phyloP scores from a whole-genome alignment of 1,140 invertebrate species.

The Antheraea mylitta region DNA sequence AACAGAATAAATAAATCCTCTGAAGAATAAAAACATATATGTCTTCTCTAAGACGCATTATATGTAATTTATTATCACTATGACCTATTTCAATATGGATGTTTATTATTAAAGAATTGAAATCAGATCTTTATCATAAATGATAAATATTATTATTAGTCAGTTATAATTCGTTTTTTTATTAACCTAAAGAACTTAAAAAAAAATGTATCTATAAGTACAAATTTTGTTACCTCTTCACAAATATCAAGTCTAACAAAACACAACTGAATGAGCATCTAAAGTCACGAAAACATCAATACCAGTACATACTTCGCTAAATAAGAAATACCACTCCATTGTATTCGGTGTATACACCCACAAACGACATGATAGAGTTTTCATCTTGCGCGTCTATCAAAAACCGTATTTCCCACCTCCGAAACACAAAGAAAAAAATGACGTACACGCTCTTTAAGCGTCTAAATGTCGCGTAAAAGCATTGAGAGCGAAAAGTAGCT shows the following conservation, averaged over 20 bases:
- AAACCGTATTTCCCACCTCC: slow-evolving; percentile 45
- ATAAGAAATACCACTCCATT: slow-evolving; percentile 60
- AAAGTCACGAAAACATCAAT: slow-evolving; percentile 1
- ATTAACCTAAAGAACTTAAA: no score
- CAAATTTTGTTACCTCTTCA: not conserved
- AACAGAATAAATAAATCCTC: no score
- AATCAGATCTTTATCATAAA: no score
- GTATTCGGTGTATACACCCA: slow-evolving; percentile 32
- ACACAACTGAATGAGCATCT: not conserved
- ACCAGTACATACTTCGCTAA: slow-evolving; percentile 36
- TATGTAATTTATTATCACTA: no score
- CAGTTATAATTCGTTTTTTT: no score
- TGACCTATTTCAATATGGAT: no score
- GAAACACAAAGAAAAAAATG: slow-evolving; percentile 42
- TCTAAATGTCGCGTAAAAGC: slow-evolving; percentile 70
- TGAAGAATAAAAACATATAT: no score
- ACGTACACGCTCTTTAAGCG: slow-evolving; percentile 44
- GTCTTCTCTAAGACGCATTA: no score
- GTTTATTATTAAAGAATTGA: no score
- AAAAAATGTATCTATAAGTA: not conserved
- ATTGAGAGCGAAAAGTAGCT: slow-evolving; percentile 73
- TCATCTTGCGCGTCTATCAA: slow-evolving; percentile 36
- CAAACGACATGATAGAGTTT: slow-evolving; percentile 27
- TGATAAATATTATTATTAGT: no score
- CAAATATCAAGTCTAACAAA: not conserved